phyloP scores from a whole-genome alignment of 2,113 vertebrate genomes.

The Corydoras sp. region DNA sequence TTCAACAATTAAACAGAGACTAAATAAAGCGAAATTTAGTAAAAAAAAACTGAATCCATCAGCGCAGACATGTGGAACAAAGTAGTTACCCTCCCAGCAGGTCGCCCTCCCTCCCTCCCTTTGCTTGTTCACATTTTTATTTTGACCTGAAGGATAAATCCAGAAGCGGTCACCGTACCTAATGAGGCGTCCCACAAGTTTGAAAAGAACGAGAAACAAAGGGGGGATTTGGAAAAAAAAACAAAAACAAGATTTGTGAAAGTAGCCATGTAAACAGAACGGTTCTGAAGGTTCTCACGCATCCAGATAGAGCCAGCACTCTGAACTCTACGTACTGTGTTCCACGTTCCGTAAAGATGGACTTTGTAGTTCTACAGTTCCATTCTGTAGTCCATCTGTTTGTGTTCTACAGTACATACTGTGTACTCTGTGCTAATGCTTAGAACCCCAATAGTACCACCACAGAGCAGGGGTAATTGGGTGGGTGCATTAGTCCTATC shows the following conservation, averaged over 20 bases:
- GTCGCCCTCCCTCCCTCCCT: conserved; percentile 39
- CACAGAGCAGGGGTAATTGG: no score
- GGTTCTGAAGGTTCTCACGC: no score
- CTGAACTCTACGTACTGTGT: no score
- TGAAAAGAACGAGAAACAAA: conserved; percentile 30
- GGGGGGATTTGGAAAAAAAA: background rate
- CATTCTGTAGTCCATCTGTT: no score
- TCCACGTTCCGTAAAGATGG: no score
- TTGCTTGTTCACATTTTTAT: conserved; percentile 63
- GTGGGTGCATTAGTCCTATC: no score
- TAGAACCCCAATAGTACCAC: no score
- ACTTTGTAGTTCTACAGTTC: no score
- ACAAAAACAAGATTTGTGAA: background rate
- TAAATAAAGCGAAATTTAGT: conserved; percentile 66
- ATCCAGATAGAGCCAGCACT: no score
- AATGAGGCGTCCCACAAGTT: conserved; percentile 47
- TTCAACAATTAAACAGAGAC: conserved; percentile 61
- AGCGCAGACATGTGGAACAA: conserved; percentile 71
- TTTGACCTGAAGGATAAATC: conserved; percentile 62
- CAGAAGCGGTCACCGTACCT: conserved; percentile 46
- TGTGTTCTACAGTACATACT: no score
- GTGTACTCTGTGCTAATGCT: no score
- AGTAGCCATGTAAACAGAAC: no score
- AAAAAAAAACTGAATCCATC: conserved; percentile 62
- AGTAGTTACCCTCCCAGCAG: conserved; percentile 59